Evolutionary conservation across 2,888 invertebrate species (phyloP).

Genomic region (Cinara cedri): DNA sequence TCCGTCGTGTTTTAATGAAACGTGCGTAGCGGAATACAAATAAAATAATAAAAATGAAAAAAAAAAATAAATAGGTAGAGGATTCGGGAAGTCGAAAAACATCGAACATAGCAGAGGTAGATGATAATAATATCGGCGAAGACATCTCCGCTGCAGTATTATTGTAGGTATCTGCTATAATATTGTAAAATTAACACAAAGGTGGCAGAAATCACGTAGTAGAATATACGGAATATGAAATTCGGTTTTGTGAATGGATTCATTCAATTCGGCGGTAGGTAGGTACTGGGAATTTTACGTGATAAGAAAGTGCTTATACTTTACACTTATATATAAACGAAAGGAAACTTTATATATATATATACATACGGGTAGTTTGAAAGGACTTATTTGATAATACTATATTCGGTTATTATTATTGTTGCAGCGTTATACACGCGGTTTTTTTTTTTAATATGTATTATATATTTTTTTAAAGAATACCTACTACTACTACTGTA

Average conservation of each 20-base stretch:
- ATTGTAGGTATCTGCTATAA: neutral
- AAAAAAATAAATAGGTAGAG: no score
- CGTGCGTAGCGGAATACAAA: no score
- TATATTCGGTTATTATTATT: neutral
- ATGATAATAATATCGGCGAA: no score
- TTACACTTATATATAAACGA: neutral
- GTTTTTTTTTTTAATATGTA: neutral
- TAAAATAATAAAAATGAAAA: no score
- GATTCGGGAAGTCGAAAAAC: no score
- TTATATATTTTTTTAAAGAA: no score
- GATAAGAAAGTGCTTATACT: constrained; percentile 3
- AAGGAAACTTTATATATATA: neutral
- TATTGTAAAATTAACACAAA: neutral
- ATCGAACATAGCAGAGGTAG: no score
- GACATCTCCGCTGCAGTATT: no score
- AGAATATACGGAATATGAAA: neutral
- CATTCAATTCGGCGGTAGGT: neutral
- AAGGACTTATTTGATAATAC: neutral
- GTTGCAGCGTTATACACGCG: neutral
- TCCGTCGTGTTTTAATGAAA: no score
- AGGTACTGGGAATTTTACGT: neutral
- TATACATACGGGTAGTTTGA: no score
- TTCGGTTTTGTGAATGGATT: neutral
- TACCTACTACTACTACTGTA: no score
- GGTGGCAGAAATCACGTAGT: neutral